A percentile compares a stretch with the other conserved stretches of the same genome.
phyloP scores from a whole-genome alignment of 2,888 invertebrate species.

The Drosophila infuscata region DNA sequence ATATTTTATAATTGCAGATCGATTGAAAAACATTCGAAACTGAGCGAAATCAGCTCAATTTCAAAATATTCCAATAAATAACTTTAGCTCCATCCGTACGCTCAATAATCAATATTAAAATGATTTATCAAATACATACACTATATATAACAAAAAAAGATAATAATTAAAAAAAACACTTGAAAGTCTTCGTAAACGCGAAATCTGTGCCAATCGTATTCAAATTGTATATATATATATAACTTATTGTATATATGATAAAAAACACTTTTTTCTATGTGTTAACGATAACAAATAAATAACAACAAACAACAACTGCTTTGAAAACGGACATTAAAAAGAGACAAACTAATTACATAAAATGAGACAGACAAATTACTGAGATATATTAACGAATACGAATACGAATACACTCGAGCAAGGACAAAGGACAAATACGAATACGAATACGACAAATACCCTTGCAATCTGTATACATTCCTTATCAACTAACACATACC shows the following conservation, averaged over 20 bases:
- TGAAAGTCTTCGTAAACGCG: conserved; percentile 54
- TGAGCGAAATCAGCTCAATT: conserved; percentile 2
- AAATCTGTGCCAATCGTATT: conserved; percentile 84
- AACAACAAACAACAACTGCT: conserved; percentile 27
- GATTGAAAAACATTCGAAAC: conserved; percentile 34
- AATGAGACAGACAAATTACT: conserved; percentile 1
- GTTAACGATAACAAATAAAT: conserved; percentile 34
- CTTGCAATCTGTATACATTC: conserved; percentile 65
- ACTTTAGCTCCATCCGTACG: conserved; percentile 17
- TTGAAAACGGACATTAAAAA: conserved; percentile 6
- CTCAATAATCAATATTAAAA: conserved; percentile 24
- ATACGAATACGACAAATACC: conserved; percentile 43
- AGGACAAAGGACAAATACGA: not conserved
- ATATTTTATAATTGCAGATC: not conserved
- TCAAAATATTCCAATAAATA: conserved; percentile 11
- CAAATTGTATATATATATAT: conserved; percentile 52
- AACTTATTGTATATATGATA: conserved; percentile 60
- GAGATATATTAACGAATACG: not conserved
- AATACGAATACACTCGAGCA: not conserved
- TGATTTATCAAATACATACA: conserved; percentile 16
- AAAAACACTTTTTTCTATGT: conserved; percentile 66
- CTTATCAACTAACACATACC: conserved; percentile 18
- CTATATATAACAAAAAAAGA: conserved; percentile 17
- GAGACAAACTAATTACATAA: conserved; percentile 1
- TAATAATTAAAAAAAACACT: conserved; percentile 36